These are phyloP conservation scores for Hymenochirus boettgeri DNA, from an alignment of 2,113 vertebrate species.

Conservation along the genomic window DNA sequence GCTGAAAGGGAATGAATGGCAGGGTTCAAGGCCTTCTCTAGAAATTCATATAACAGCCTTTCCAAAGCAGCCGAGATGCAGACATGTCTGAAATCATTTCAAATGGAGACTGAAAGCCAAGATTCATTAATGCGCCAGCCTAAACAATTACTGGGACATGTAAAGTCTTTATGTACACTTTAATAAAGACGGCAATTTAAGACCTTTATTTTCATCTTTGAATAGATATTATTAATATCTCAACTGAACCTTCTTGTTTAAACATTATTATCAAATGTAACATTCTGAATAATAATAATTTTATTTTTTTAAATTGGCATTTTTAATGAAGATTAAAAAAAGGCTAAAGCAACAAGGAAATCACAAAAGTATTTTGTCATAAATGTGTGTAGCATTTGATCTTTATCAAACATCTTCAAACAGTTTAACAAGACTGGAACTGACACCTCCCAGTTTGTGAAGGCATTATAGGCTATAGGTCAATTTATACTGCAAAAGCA, in stretches of 20 bases:
- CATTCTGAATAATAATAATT: slow-evolving; percentile 36
- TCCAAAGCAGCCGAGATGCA: slow-evolving; percentile 76
- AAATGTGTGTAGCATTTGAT: too few relatives aligned
- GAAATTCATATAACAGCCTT: slow-evolving; percentile 94
- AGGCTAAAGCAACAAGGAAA: too few relatives aligned
- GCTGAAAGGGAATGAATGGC: slow-evolving; percentile 97
- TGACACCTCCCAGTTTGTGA: too few relatives aligned
- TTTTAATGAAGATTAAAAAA: too few relatives aligned
- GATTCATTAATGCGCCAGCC: slow-evolving; percentile 81
- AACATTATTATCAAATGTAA: slow-evolving; percentile 63
- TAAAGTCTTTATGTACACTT: slow-evolving; percentile 80
- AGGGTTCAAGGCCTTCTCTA: slow-evolving; percentile 97
- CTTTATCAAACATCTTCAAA: too few relatives aligned
- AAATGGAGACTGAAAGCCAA: slow-evolving; percentile 83
- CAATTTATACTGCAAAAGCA: too few relatives aligned
- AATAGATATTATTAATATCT: slow-evolving; percentile 66
- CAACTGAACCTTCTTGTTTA: slow-evolving; percentile 51
- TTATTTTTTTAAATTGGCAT: too few relatives aligned
- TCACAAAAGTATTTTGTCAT: too few relatives aligned
- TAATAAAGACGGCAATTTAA: slow-evolving; percentile 71
- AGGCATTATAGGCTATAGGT: too few relatives aligned
- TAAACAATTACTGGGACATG: slow-evolving; percentile 77
- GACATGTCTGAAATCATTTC: slow-evolving; percentile 90
- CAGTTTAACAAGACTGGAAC: too few relatives aligned
- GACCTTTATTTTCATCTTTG: slow-evolving; percentile 66